Evolutionary conservation across 2,888 invertebrate genomes (phyloP), one percentile per base, ranked within the genome.

Genomic region (Thalpophila matura): DNA sequence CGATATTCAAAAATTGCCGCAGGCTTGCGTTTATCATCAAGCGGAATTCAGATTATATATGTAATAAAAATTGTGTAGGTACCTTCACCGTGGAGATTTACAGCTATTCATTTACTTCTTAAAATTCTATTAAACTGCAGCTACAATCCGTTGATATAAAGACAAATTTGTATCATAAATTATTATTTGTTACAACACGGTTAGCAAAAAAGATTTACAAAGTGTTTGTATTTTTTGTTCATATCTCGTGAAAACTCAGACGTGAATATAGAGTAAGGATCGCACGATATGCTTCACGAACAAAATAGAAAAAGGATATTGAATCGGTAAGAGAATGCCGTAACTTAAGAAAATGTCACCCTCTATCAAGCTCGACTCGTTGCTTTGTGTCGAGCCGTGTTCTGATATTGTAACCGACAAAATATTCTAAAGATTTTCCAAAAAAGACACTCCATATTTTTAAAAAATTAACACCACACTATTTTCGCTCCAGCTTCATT

Each of bases 271-370:
- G 74, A 76, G 74, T 79, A 78, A 77, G 79, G 79, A 80, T 82
- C 74, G 67, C 67, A 74, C 74, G 83, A 84, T 85, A 84, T 84
- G 81, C 83, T 82, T 80, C 86, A 83, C 86, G 83, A 83, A 86
- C 82, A 86, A 89, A 91, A 91, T 88, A 88, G 88, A 88, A 90
- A 91, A 88, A 89, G 91, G 89, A 91, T 91, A 91, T 91, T 89
- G 91, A 90, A 91, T 89, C 87, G 84, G 86, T 81, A 82, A 86
- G 84, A 88, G 86, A 89, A 88, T 86, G 86, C 82, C 67, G 79
- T 79, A 79, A 78, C 78, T 79, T 80, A 70, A 78, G 86, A 87
- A 89, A 89, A 87, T 84, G 89, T 89, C 89, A 86, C 85, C 86
- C 80, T 77, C 67, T 65, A 72, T 92, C 89, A 89, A 86, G 82